Base-by-base conservation (phyloP, 2,113 vertebrate species). In the Sigmodon hispidus region DNA sequence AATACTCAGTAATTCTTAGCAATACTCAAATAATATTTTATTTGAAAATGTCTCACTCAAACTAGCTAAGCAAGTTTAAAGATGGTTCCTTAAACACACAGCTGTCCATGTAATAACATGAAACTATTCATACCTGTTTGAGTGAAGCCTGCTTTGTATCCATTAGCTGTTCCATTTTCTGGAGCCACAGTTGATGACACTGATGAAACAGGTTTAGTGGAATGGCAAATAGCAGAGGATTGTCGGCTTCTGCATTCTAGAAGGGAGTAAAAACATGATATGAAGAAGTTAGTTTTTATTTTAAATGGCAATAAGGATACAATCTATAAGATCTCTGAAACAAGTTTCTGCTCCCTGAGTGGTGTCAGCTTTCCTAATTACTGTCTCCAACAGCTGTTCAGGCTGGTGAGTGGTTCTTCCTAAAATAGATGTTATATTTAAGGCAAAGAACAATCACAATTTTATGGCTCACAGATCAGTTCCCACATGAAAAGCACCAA, bases 181-280 rank as follows among this genome's bases (percentile, higher is more conserved):
- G 98, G 97, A 97, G 99, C 99, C 96, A 99, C 93, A 98, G 99
- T 99, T 92, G 99, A 98, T 76, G 99, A 99, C 79, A 99, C 98
- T 36, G 99, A 99, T 91, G 99, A 98, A 97, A 99, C 99, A 92
- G 99, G 99, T 96, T 99, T 99, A 97, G 98, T 98, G 94, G 99
- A 97, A 65, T 99, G 99, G 85, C 98, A 98, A 91, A 98, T 97
- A 98, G 98, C 98, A 96, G 99, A 98, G 97, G 99, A 98, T 98
- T 99, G 99, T 90, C 99, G 99, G 95, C 98, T 99, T 98, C 99
- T 99, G 98, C 99, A 99, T 96, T 99, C 99, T 99, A 98, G 94
- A 98, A 98, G 97, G 4, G 93, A 98, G 16, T 40, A 98, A 97
- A 96, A 98, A 97, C 73, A 97, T 94, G 98, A 96, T 94, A 97